These are phyloP conservation scores for Lepetodrilus schrolli DNA, from an alignment of 2,888 invertebrate genomes.

Conservation along the genomic window DNA sequence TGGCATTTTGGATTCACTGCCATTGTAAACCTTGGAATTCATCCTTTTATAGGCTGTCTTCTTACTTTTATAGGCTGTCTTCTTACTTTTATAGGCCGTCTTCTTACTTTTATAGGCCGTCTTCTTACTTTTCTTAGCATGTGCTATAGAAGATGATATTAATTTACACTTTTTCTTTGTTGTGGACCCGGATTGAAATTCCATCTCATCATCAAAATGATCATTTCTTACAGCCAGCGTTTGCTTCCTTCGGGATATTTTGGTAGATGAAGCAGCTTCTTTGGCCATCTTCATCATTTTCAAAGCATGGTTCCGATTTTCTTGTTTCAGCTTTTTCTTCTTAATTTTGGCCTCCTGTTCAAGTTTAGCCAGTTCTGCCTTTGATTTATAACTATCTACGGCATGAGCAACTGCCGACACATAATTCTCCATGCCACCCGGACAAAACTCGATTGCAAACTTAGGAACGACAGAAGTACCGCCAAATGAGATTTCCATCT, in stretches of 20 bases:
- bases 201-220: background rate
- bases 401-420: background rate
- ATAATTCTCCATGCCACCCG: background rate
- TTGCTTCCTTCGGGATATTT: background rate
- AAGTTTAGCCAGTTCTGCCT: background rate
- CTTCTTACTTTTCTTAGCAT: no score
- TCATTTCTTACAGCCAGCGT: background rate
- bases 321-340: background rate
- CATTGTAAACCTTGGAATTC: no score
- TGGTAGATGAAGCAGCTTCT: background rate
- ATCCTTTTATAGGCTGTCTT: no score
- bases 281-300: background rate
- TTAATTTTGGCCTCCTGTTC: background rate
- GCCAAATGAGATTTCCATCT: background rate
- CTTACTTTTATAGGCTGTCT: no score
- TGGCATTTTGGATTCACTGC: no score
- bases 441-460: conserved; percentile 10
- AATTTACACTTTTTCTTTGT: no score
- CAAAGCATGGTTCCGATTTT: no score
- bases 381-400: background rate
- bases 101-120: no score
- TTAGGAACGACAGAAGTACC: background rate
- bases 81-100: no score
- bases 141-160: no score
- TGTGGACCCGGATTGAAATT: no score